Evolutionary conservation across 2,888 invertebrate genomes (phyloP).

Genomic region (Drosophila kuntzei): DNA sequence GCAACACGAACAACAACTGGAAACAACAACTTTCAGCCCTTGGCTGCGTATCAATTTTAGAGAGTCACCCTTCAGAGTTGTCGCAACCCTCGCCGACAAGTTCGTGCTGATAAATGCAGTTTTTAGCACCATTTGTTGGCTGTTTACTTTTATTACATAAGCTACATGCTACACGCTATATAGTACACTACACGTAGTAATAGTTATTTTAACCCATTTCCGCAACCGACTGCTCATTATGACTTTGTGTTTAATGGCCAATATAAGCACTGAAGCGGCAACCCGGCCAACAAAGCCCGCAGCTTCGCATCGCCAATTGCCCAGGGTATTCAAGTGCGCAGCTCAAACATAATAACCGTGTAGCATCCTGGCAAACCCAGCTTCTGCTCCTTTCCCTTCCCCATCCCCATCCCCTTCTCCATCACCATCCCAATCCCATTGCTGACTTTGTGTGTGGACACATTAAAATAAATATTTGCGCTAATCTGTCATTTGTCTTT

Average conservation of each 20-base stretch:
- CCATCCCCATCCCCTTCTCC: not conserved
- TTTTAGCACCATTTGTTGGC: slow-evolving; percentile 68
- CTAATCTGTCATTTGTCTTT: slow-evolving; percentile 76
- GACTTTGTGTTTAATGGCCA: slow-evolving; percentile 80
- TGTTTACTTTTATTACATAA: slow-evolving; percentile 78
- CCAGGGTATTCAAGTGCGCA: slow-evolving; percentile 71
- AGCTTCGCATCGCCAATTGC: slow-evolving; percentile 57
- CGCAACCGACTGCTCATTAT: slow-evolving; percentile 73
- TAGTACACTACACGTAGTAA: slow-evolving; percentile 56
- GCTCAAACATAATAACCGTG: slow-evolving; percentile 70
- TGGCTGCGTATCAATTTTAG: slow-evolving; percentile 45
- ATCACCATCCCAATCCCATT: not conserved
- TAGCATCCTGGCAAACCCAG: slow-evolving; percentile 31
- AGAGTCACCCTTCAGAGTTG: slow-evolving; percentile 25
- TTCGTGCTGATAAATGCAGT: slow-evolving; percentile 73
- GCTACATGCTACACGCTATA: slow-evolving; percentile 46
- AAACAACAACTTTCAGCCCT: slow-evolving; percentile 16
- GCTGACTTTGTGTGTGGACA: slow-evolving; percentile 31
- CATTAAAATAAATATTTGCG: slow-evolving; percentile 81
- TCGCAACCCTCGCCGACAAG: slow-evolving; percentile 29
- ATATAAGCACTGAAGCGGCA: slow-evolving; percentile 59
- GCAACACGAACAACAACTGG: slow-evolving; percentile 21
- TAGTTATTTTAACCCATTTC: slow-evolving; percentile 77
- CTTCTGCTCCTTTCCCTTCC: not conserved
- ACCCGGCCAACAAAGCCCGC: slow-evolving; percentile 10